Conservation (phyloP, 2,888 invertebrate species). For the Cecidostiba fungosa region DNA sequence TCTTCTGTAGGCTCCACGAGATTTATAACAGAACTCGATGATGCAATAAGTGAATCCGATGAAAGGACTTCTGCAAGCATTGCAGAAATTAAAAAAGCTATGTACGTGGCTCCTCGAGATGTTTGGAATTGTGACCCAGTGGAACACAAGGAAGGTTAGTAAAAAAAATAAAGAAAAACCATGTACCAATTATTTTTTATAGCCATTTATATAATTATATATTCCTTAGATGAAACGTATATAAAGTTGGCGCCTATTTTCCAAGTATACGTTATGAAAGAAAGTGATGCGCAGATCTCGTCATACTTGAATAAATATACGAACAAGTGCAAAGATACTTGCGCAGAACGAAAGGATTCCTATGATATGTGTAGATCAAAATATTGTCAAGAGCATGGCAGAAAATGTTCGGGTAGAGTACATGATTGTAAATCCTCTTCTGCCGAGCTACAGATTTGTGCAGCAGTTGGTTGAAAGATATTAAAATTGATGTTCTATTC, state of each 20-base stretch:
- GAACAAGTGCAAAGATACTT: background rate
- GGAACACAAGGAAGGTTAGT: constrained; percentile 2
- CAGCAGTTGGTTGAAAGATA: background rate
- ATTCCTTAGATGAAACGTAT: constrained; percentile 8
- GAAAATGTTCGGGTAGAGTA: constrained; percentile 15
- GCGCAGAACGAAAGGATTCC: background rate
- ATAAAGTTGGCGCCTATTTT: constrained; percentile 15
- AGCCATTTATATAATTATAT: no score
- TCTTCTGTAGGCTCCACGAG: background rate
- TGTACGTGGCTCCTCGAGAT: constrained; percentile 5
- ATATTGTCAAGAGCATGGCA: background rate
- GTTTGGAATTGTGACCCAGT: constrained; percentile 18
- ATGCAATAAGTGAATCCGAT: background rate
- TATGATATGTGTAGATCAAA: background rate
- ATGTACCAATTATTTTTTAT: no score
- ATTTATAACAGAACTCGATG: background rate
- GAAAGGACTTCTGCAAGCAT: background rate
- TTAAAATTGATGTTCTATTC: background rate
- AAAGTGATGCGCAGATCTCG: background rate
- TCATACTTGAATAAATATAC: background rate
- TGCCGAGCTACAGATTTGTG: background rate
- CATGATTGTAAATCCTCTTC: constrained; percentile 11
- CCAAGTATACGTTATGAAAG: constrained; percentile 11
- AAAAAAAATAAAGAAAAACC: no score
- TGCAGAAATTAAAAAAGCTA: background rate